Percentiles rank a stretch among this genome's conserved stretches.
These are phyloP conservation scores for Schizopygopsis malacanthus DNA, from an alignment of 2,797 vertebrate genomes.

Conservation along the genomic window DNA sequence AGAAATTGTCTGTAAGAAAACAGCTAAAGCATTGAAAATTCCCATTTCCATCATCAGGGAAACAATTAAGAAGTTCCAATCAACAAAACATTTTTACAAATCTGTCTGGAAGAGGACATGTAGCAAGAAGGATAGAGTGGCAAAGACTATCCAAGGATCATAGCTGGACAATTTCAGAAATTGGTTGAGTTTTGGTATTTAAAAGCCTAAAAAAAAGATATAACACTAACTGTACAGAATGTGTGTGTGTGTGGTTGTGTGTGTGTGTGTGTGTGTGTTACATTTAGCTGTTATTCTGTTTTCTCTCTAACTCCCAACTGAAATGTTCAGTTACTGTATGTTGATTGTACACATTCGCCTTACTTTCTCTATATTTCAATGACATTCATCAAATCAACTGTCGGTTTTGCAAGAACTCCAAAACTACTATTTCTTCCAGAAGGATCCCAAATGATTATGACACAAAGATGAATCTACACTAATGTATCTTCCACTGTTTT, in stretches of 20 bases:
- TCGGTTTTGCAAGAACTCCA: conserved; percentile 33
- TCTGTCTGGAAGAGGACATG: no score
- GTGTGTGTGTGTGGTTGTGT: no score
- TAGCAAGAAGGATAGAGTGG: no score
- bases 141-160: neutral
- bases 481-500: conserved; percentile 19
- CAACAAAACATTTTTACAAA: neutral
- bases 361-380: conserved; percentile 24
- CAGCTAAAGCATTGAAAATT: neutral
- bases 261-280: no score
- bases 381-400: conserved; percentile 22
- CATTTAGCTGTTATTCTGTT: no score
- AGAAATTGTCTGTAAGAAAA: neutral
- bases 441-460: conserved; percentile 43
- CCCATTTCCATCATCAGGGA: neutral
- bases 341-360: neutral
- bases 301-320: no score
- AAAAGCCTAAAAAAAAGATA: no score
- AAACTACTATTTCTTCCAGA: conserved; percentile 33
- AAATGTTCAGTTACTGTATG: neutral
- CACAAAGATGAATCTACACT: conserved; percentile 47
- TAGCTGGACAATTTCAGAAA: no score
- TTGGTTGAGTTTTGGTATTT: no score
- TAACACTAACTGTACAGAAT: no score
- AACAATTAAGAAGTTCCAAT: neutral